phyloP scores from a whole-genome alignment of 2,888 invertebrate genomes.

The Limnephilus rhombicus region DNA sequence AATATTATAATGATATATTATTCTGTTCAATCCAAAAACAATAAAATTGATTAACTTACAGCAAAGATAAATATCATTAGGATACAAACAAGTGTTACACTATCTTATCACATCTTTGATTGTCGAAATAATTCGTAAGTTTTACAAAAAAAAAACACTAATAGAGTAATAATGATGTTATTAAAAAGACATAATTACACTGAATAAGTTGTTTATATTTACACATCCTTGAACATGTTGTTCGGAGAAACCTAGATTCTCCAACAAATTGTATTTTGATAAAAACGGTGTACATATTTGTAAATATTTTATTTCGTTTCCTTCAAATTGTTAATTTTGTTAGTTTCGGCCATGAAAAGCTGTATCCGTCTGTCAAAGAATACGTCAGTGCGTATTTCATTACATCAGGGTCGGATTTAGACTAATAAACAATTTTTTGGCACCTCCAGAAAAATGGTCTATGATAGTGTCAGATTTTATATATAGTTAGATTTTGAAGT shows the following conservation, averaged over 20 bases:
- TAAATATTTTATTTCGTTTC: slow-evolving; percentile 28
- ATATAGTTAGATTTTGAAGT: too few relatives aligned
- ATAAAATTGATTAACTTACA: neutral
- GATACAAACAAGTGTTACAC: neutral
- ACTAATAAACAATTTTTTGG: neutral
- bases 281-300: slow-evolving; percentile 2
- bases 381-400: neutral
- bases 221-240: neutral
- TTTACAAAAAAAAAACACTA: neutral
- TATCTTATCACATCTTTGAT: neutral
- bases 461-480: too few relatives aligned
- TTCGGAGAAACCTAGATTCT: slow-evolving; percentile 21
- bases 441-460: neutral
- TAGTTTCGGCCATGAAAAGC: slow-evolving; percentile 18
- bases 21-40: too few relatives aligned
- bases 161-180: neutral
- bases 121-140: neutral
- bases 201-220: neutral
- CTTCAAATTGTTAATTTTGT: slow-evolving; percentile 18
- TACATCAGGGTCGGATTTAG: neutral
- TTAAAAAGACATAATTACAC: neutral
- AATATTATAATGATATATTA: too few relatives aligned
- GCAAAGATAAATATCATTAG: neutral
- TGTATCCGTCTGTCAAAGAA: neutral
- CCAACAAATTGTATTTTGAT: slow-evolving; percentile 22